phyloP scores from a whole-genome alignment of 1,140 invertebrate species.

The Drosophila kepulauana region DNA sequence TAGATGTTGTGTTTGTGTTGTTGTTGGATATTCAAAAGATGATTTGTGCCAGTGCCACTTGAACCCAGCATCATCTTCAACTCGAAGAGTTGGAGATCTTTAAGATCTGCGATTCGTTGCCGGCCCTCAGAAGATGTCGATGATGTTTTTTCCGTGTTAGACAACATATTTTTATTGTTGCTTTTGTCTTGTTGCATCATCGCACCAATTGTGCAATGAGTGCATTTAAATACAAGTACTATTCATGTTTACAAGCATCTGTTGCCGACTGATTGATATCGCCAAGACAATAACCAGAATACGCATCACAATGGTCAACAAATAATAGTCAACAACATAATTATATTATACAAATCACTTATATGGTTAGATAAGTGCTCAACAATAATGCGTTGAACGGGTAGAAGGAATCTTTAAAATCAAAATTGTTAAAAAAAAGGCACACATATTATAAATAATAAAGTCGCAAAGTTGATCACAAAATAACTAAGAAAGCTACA shows the following conservation, averaged over 20 bases:
- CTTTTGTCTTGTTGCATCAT: conserved; percentile 57
- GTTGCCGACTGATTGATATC: too few species aligned
- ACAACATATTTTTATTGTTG: conserved; percentile 30
- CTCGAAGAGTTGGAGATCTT: not conserved
- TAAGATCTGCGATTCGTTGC: conserved; percentile 16
- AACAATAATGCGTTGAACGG: too few species aligned
- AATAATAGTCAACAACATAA: too few species aligned
- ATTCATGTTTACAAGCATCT: not conserved
- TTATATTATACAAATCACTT: too few species aligned
- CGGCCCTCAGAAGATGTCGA: conserved; percentile 22
- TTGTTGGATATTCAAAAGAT: conserved; percentile 37
- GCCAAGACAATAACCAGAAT: too few species aligned
- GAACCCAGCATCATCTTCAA: conserved; percentile 46
- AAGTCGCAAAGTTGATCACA: too few species aligned
- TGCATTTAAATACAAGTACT: conserved; percentile 41
- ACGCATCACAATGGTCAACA: too few species aligned
- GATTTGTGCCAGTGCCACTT: conserved; percentile 75
- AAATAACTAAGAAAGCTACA: too few species aligned
- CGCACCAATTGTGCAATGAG: conserved; percentile 58
- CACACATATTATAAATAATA: too few species aligned
- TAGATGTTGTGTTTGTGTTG: conserved; percentile 31
- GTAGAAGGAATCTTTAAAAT: too few species aligned
- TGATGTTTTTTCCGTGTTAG: conserved; percentile 29
- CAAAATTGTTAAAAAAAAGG: too few species aligned
- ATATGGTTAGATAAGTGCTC: too few species aligned